A percentile compares a stretch with the other conserved stretches of the same genome.
Evolutionary conservation across 2,113 vertebrate species (phyloP).

Genomic region (Nesogale talazaci): DNA sequence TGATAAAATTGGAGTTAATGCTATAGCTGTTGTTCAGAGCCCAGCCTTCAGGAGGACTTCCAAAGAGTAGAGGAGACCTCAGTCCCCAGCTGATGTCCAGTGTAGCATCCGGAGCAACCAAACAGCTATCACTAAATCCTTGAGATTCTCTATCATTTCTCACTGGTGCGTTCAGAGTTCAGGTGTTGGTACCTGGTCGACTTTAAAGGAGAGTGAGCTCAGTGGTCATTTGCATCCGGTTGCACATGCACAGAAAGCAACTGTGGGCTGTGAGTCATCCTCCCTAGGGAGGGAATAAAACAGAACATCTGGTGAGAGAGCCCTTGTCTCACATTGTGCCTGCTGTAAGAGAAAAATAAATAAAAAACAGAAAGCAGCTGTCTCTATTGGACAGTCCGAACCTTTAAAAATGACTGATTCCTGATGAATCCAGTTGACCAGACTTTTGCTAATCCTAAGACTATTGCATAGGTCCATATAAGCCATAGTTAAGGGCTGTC

Average conservation of each 20-base stretch:
- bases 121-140: constrained; percentile 59
- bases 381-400: constrained; percentile 45
- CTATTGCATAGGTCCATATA: background rate
- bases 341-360: constrained; percentile 10
- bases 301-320: constrained; percentile 5
- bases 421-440: constrained; percentile 40
- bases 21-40: too few relatives aligned
- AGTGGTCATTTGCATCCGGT: background rate
- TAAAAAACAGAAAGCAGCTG: background rate
- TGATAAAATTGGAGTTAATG: too few relatives aligned
- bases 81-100: too few relatives aligned
- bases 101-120: background rate
- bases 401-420: constrained; percentile 51
- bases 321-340: constrained; percentile 40
- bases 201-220: background rate
- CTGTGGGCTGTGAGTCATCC: constrained; percentile 20
- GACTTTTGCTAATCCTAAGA: background rate
- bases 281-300: background rate
- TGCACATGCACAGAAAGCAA: background rate
- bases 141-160: background rate
- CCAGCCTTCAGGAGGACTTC: too few relatives aligned
- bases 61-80: too few relatives aligned
- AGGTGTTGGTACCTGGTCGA: background rate
- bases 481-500: background rate
- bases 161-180: background rate